Base-by-base conservation (phyloP, 2,113 vertebrate species). In the Petaurus breviceps region DNA sequence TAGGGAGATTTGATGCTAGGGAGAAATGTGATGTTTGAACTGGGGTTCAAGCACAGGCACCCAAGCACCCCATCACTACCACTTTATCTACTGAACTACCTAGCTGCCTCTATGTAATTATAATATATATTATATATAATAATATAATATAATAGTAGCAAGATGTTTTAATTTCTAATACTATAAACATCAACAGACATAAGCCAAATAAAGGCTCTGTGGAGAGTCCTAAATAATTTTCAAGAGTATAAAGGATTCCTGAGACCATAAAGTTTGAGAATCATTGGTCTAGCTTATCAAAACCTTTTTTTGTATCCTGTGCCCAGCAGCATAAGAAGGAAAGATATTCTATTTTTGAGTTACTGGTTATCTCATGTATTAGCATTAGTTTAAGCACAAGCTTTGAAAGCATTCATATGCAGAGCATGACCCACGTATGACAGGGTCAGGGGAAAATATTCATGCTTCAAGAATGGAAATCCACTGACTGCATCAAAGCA, bases 391-490 rank as follows among this genome's bases (percentile, higher is more conserved):
- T 43, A 84, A 43, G 37, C 68, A 84, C n/a, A 77, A 77, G 37
- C 23, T 77, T 77, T 37, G 89, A 92, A 55, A 77, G 95, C 92
- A 92, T 54, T 90, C 90, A 25, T 24, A 52, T 16, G 10, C 12
- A 28, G 92, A 52, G 91, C 28, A 1, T 57, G 90, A 54, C 14
- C 93, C 96, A 92, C 26, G 26, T 3, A 77, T 91, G 43, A 92
- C 94, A 92, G 51, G 54, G 93, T 95, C 92, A 92, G 89, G 90
- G 49, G 94, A 97, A 96, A 94, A 94, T 51, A 89, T 95, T 95
- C 43, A 31, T 92, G 91, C 93, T 53, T 91, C 3, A 46, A 93
- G 94, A 37, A 91, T 95, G 94, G 94, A 93, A 97, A 96, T 92
- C 95, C 92, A 51, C 94, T n/a, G 93, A 93, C 51, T 93, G 90